A percentile compares a stretch with the other conserved stretches of the same genome.
Conservation (phyloP, 2,113 vertebrate species). For the Catharus minimus region DNA sequence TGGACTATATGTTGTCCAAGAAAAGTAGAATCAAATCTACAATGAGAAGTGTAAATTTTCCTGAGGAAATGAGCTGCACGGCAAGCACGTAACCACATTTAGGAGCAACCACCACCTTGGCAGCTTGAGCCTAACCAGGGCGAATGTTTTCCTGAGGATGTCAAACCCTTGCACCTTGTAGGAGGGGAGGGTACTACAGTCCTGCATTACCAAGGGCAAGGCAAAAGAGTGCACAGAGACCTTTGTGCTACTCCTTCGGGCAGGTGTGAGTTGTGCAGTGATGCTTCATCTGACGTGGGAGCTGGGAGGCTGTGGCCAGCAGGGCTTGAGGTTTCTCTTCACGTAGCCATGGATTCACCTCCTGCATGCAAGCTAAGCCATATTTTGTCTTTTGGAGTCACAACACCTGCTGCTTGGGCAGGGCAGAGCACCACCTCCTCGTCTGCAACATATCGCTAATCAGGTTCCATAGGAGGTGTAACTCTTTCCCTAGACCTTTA, state of each 20-base stretch:
- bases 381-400: background rate
- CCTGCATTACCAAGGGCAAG: background rate
- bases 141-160: background rate
- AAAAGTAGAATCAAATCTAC: background rate
- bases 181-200: background rate
- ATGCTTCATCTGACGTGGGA: background rate
- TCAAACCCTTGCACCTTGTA: background rate
- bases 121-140: background rate
- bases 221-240: background rate
- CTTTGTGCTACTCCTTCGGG: background rate
- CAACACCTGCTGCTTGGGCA: conserved; percentile 3
- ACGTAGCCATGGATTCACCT: background rate
- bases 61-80: background rate
- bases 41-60: background rate
- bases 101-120: background rate
- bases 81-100: conserved; percentile 7
- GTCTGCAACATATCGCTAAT: background rate
- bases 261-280: fast-evolving
- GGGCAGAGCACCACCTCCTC: background rate
- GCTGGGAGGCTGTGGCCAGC: background rate
- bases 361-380: background rate
- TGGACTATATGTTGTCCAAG: background rate
- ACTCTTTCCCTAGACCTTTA: background rate
- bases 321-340: conserved; percentile 16
- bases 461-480: background rate